These are phyloP conservation scores for Stratiomys singularior DNA, from an alignment of 2,888 invertebrate species.

Conservation along the genomic window DNA sequence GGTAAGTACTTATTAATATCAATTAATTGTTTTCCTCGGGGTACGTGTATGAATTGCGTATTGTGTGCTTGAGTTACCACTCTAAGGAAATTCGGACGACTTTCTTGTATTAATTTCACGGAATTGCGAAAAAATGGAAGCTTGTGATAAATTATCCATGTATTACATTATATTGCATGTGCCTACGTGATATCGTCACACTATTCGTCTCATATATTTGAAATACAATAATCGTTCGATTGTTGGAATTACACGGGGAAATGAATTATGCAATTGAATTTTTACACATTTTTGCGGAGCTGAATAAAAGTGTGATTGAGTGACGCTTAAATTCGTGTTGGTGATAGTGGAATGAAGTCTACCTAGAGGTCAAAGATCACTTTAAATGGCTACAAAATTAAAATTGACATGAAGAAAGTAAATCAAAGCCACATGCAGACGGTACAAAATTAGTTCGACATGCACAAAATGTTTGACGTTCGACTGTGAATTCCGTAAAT, in stretches of 20 bases:
- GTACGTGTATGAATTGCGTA: too few species aligned
- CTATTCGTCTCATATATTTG: background rate
- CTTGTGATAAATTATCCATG: too few species aligned
- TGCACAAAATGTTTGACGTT: too few species aligned
- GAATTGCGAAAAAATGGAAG: too few species aligned
- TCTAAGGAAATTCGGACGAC: too few species aligned
- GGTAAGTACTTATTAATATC: background rate
- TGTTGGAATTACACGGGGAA: background rate
- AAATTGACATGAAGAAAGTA: background rate
- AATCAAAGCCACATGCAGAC: background rate
- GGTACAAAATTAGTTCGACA: too few species aligned
- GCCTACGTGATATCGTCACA: background rate
- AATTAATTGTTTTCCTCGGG: background rate
- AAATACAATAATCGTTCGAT: background rate
- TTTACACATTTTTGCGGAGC: background rate
- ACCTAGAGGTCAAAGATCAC: constrained; percentile 37
- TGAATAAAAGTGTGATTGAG: background rate
- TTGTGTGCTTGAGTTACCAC: too few species aligned
- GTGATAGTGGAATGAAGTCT: background rate
- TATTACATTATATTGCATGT: background rate
- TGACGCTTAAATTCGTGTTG: background rate
- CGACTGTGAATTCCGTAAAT: too few species aligned
- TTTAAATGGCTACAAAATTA: constrained; percentile 10
- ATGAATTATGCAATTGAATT: background rate
- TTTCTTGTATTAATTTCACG: too few species aligned